Evolutionary conservation across 2,797 vertebrate genomes (phyloP).

Genomic region (Dendrocincla tyrannina): DNA sequence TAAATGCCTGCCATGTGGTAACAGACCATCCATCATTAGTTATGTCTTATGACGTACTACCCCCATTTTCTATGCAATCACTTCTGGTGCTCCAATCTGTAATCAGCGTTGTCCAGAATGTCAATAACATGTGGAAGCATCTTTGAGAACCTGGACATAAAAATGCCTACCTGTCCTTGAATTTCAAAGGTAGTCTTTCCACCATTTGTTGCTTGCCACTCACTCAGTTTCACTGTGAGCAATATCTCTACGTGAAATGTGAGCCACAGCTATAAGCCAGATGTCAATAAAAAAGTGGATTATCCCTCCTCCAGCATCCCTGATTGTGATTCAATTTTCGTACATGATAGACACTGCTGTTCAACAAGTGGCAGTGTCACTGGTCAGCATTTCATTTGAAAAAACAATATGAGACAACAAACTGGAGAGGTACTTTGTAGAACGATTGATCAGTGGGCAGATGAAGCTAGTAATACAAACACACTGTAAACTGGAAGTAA

Average conservation of each 20-base stretch:
- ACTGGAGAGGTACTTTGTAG: not conserved
- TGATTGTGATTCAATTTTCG: slow-evolving; percentile 2
- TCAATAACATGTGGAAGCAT: not conserved
- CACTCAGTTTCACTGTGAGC: not conserved
- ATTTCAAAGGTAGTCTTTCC: not conserved
- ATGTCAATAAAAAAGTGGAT: slow-evolving; percentile 39
- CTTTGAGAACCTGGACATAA: not conserved
- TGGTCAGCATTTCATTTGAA: slow-evolving; percentile 25
- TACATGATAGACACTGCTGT: not conserved
- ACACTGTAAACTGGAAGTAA: not conserved
- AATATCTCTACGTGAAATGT: not conserved
- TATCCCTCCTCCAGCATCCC: not conserved
- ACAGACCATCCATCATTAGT: not conserved
- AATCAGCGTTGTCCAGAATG: not conserved
- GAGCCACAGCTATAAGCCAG: not conserved
- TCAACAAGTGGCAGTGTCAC: not conserved
- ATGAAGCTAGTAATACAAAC: not conserved
- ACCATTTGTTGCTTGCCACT: not conserved
- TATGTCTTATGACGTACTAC: not conserved
- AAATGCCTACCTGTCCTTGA: not conserved
- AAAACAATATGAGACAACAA: slow-evolving; percentile 17
- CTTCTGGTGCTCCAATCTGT: not conserved
- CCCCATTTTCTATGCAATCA: not conserved
- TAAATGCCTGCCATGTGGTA: not conserved
- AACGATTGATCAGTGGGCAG: not conserved